phyloP scores from a whole-genome alignment of 37 sponge, comb jelly and placozoan species.

The Spongia lamella region DNA sequence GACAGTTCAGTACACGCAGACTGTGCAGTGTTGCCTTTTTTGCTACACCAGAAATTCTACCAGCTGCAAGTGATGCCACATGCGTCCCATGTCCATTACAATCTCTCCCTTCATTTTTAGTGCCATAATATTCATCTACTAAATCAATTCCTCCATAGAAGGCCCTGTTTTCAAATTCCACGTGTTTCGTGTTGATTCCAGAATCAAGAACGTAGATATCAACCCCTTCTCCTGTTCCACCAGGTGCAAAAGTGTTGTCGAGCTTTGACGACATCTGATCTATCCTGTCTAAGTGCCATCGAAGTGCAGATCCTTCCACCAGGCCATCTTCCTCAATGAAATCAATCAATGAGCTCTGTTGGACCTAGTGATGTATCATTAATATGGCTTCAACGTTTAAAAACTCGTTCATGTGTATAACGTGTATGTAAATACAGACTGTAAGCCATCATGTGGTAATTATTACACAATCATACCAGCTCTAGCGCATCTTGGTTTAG shows the following conservation, averaged over 20 bases:
- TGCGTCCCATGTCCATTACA: conserved; percentile 85
- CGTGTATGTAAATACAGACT: too few species aligned
- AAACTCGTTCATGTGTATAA: too few species aligned
- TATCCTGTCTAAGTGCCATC: conserved; percentile 65
- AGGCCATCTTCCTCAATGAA: conserved; percentile 58
- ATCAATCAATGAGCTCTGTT: conserved; percentile 40
- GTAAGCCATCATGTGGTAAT: too few species aligned
- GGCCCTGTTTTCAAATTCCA: conserved; percentile 65
- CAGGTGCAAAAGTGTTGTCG: conserved; percentile 45
- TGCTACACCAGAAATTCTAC: conserved; percentile 52
- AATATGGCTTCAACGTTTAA: too few species aligned
- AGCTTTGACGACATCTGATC: conserved; percentile 51
- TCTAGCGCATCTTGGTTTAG: too few species aligned
- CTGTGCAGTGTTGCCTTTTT: conserved; percentile 50
- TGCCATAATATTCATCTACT: conserved; percentile 43
- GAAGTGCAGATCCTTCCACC: conserved; percentile 39
- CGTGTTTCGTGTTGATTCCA: conserved; percentile 64
- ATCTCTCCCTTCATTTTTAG: conserved; percentile 38
- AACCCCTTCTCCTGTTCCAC: conserved; percentile 57
- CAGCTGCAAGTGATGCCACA: conserved; percentile 65
- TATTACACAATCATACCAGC: too few species aligned
- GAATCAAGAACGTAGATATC: conserved; percentile 74
- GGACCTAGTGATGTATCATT: conserved; percentile 13
- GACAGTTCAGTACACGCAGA: conserved; percentile 65
- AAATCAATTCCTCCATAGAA: conserved; percentile 73